Conservation (phyloP, 1,140 invertebrate species). For the Psix sp. region DNA sequence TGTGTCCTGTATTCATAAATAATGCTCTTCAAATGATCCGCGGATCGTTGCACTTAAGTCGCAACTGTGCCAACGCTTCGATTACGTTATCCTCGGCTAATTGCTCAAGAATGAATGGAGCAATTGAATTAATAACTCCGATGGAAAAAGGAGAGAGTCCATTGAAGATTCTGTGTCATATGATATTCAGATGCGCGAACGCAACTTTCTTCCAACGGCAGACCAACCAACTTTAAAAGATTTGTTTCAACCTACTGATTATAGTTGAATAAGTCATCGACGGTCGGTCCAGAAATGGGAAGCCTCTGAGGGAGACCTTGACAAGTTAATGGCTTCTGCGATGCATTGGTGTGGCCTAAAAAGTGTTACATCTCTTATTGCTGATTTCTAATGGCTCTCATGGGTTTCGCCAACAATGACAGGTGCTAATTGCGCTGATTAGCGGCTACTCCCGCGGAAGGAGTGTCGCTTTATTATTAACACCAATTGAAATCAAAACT, state of each 20-base stretch:
- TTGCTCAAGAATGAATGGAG: conserved; percentile 44
- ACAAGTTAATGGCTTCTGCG: too few species aligned
- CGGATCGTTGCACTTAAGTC: conserved; percentile 24
- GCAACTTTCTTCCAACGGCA: too few species aligned
- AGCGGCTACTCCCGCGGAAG: conserved; percentile 3
- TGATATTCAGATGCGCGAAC: too few species aligned
- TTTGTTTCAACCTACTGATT: too few species aligned
- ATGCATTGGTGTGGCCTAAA: too few species aligned
- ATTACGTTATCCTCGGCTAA: conserved; percentile 47
- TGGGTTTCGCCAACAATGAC: conserved; percentile 10
- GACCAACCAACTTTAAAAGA: too few species aligned
- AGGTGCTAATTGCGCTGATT: conserved; percentile 25
- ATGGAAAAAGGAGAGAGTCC: conserved; percentile 5
- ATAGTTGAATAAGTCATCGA: too few species aligned
- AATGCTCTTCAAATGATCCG: conserved; percentile 55
- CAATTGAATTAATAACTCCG: conserved; percentile 36
- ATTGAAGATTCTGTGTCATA: too few species aligned
- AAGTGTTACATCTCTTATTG: conserved; percentile 5
- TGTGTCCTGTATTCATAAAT: conserved; percentile 64
- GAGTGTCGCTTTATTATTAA: conserved; percentile 8
- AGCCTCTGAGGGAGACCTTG: too few species aligned
- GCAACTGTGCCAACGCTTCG: conserved; percentile 39
- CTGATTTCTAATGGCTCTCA: conserved; percentile 17
- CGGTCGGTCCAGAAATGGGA: too few species aligned
- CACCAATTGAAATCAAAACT: conserved; percentile 8